Conservation (phyloP, 2,888 invertebrate genomes). For the Thereva unica region DNA sequence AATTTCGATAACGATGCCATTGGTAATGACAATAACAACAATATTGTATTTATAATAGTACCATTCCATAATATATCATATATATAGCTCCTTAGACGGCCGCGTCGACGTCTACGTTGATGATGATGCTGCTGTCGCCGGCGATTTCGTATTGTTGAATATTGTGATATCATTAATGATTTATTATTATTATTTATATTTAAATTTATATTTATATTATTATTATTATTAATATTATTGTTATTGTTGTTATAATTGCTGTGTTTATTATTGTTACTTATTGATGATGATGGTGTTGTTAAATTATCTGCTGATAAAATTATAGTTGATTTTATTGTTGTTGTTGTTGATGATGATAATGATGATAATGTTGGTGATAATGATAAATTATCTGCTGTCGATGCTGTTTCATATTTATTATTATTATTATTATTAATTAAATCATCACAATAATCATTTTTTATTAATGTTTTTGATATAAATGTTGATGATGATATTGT, state of each 20-base stretch:
- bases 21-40: slow-evolving; percentile 34
- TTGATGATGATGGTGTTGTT: slow-evolving; percentile 11
- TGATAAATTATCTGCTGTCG: slow-evolving; percentile 28
- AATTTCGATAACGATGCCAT: slow-evolving; percentile 46
- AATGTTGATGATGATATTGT: slow-evolving; percentile 37
- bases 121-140: slow-evolving; percentile 3
- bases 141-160: slow-evolving; percentile 24
- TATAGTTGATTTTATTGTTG: neutral
- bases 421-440: neutral
- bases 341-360: slow-evolving; percentile 35
- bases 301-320: slow-evolving; percentile 3
- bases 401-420: neutral
- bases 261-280: slow-evolving; percentile 20
- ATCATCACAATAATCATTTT: too few relatives aligned
- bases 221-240: too few relatives aligned
- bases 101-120: slow-evolving; percentile 53
- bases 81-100: slow-evolving; percentile 54
- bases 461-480: neutral
- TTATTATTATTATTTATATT: neutral
- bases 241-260: neutral
- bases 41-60: slow-evolving; percentile 9
- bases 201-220: too few relatives aligned
- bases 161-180: slow-evolving; percentile 13
- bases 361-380: slow-evolving; percentile 12
- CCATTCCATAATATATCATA: slow-evolving; percentile 22